Percentiles rank a stretch among this genome's conserved stretches.
Evolutionary conservation across 2,888 invertebrate genomes (phyloP).

Genomic region (Phyllotreta cruciferae): DNA sequence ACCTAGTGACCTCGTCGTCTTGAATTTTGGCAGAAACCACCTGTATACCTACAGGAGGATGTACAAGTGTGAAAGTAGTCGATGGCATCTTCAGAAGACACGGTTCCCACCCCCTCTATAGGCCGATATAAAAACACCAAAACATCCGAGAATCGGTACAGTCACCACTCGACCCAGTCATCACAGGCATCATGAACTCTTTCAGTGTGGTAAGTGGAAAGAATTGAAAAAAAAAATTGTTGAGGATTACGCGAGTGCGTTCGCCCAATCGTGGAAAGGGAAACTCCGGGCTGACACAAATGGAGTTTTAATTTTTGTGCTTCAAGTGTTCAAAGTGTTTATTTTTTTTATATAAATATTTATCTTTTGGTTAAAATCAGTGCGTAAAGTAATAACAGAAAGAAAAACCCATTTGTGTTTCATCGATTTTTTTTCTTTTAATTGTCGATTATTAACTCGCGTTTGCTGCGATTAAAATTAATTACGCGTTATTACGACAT

Average conservation of each 20-base stretch:
- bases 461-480: background rate
- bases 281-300: slow-evolving; percentile 23
- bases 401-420: slow-evolving; percentile 14
- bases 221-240: slow-evolving; percentile 31
- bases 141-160: slow-evolving; percentile 52
- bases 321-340: slow-evolving; percentile 32
- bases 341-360: slow-evolving; percentile 39
- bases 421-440: background rate
- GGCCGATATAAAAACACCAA: slow-evolving; percentile 54
- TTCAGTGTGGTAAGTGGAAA: slow-evolving; percentile 60
- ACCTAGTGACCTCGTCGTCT: slow-evolving; percentile 39
- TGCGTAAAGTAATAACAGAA: slow-evolving; percentile 4
- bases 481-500: background rate
- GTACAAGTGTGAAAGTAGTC: slow-evolving; percentile 36
- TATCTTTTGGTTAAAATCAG: slow-evolving; percentile 2
- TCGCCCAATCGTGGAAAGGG: background rate
- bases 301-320: slow-evolving; percentile 61
- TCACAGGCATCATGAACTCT: slow-evolving; percentile 61
- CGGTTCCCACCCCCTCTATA: slow-evolving; percentile 53
- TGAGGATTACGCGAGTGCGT: slow-evolving; percentile 48
- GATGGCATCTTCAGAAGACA: slow-evolving; percentile 49
- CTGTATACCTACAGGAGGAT: slow-evolving; percentile 28
- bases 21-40: slow-evolving; percentile 40
- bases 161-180: slow-evolving; percentile 59
- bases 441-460: background rate